A percentile compares a stretch with the other conserved stretches of the same genome.
Conservation (phyloP, 2,888 invertebrate genomes). For the Folsomia manolachei region DNA sequence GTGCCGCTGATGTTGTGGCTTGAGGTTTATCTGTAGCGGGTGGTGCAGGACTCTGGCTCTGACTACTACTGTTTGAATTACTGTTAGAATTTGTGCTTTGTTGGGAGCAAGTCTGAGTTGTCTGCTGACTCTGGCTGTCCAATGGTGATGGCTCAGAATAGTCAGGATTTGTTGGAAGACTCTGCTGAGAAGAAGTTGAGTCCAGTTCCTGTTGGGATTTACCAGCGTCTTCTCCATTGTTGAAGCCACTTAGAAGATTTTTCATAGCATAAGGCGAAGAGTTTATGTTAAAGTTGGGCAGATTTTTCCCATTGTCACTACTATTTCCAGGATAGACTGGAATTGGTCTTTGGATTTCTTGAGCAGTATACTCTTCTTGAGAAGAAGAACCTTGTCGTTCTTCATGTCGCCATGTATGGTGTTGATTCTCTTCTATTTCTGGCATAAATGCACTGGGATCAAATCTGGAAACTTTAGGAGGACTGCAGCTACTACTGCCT, state of each 20-base stretch:
- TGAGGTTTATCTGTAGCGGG: background rate
- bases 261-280: conserved; percentile 49
- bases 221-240: background rate
- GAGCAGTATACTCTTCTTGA: background rate
- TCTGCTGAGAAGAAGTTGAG: background rate
- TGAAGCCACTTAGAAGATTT: conserved; percentile 37
- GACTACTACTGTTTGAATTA: background rate
- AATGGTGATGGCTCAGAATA: no score
- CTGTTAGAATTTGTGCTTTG: background rate
- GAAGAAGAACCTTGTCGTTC: background rate
- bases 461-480: conserved; percentile 49
- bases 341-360: conserved; percentile 12
- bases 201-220: background rate
- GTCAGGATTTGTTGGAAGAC: no score
- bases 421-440: conserved; percentile 4
- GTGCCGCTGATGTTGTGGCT: conserved; percentile 3
- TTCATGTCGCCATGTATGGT: conserved; percentile 23
- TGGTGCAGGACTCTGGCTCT: conserved; percentile 20
- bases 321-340: background rate
- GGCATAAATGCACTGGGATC: conserved; percentile 46
- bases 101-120: no score
- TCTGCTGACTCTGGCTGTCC: background rate
- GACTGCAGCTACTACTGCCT: conserved; percentile 38
- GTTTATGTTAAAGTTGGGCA: conserved; percentile 35
- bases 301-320: background rate